Base-by-base conservation (phyloP, 1,140 invertebrate species). In the Cydia pomonella region DNA sequence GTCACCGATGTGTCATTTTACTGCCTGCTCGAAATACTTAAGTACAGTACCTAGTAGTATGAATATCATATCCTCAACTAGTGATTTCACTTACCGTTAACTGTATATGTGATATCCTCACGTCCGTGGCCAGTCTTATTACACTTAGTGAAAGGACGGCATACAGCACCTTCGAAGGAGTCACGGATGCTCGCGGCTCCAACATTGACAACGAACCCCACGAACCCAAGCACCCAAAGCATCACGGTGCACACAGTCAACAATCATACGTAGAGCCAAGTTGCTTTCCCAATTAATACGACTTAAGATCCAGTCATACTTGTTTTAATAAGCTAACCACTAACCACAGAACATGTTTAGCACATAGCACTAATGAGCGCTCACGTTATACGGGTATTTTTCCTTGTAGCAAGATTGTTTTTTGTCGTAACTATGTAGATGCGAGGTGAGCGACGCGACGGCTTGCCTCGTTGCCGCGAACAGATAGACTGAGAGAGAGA, bases 271-370 rank as follows among this genome's bases (percentile, higher is more conserved):
- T 18, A 18, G 18, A 12, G 18, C 53, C 9, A 18, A 59, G 18
- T 59, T 16, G 50, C 50, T 18, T 21, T 59, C 9, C 13, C 9
- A 59, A 59, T 59, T 10, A 59, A 59, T 59, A 59, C 18, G 53
- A 59, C 53, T 59, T 12, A 23, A 59, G 21, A 59, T 23, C 9
- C 53, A 59, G 53, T 59, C 53, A 59, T 59, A 59, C 53, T 59
- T 59, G 21, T 59, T 59, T 59, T 21, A 21, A 59, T 59, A 59
- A 59, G 53, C 53, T 9, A 59, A 23, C 53, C 53, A 23, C 18
- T 59, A 23, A 59, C 53, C 53, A 59, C 53, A 21, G 23, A 59
- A 59, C 53, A 10, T 59, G 53, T 59, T 59, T 59, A 59, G 53
- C 53, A 59, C 53, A 59, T 23, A 59, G 21, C 53, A 59, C 53